Evolutionary conservation across 2,797 vertebrate species (phyloP).

Genomic region (Myiotriccus ornatus): DNA sequence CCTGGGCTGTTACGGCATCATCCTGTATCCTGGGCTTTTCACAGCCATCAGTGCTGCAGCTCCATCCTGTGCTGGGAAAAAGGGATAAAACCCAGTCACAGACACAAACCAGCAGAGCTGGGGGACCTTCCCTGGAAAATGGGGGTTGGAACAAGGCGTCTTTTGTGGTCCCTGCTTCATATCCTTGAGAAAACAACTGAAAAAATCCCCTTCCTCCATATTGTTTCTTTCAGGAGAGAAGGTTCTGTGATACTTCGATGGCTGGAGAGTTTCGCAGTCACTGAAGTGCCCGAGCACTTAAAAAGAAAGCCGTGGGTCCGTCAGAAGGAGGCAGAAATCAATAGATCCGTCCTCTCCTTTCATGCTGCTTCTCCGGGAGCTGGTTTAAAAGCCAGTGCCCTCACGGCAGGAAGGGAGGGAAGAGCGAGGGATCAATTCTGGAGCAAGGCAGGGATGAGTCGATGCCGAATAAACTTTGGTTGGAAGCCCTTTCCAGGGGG

Average conservation of each 20-base stretch:
- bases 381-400: background rate
- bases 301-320: conserved; percentile 8
- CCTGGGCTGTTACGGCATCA: background rate
- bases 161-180: background rate
- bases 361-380: background rate
- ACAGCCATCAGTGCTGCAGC: background rate
- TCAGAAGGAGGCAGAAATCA: background rate
- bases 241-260: background rate
- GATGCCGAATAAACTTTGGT: background rate
- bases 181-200: background rate
- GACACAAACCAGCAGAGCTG: background rate
- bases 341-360: background rate
- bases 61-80: background rate
- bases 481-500: background rate
- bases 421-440: background rate
- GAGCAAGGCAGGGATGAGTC: background rate
- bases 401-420: background rate
- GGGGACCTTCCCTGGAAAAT: background rate
- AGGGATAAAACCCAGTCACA: background rate
- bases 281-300: background rate
- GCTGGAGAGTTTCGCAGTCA: background rate
- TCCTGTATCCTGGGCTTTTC: background rate
- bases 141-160: background rate
- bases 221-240: background rate
- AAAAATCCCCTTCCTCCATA: accelerated